Evolutionary conservation across 2,888 invertebrate genomes (phyloP).

Genomic region (Stenodema calcarata): DNA sequence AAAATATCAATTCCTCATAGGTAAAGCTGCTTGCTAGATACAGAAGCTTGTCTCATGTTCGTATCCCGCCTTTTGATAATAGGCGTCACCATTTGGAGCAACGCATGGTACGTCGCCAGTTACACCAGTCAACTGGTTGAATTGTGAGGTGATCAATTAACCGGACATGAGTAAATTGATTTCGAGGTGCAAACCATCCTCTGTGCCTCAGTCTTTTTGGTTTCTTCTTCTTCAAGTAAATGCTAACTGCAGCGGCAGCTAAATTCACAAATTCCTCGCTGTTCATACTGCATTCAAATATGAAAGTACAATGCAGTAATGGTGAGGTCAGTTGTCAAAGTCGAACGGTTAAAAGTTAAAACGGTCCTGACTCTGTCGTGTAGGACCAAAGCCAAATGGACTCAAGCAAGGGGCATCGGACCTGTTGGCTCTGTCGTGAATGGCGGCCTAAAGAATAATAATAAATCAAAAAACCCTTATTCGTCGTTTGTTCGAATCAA

Average conservation of each 20-base stretch:
- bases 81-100: slow-evolving; percentile 56
- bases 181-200: slow-evolving; percentile 21
- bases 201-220: not conserved
- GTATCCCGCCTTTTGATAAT: slow-evolving; percentile 56
- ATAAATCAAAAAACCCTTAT: no score
- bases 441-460: no score
- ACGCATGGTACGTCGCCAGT: slow-evolving; percentile 55
- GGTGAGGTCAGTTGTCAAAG: not conserved
- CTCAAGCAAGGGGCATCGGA: no score
- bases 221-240: slow-evolving; percentile 11
- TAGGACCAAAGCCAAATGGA: no score
- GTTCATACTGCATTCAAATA: not conserved
- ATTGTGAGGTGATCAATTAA: slow-evolving; percentile 36
- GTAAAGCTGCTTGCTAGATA: not conserved
- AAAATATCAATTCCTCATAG: slow-evolving; percentile 1
- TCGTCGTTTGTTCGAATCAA: no score
- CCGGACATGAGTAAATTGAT: slow-evolving; percentile 29
- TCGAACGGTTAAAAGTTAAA: no score
- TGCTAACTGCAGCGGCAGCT: slow-evolving; percentile 16
- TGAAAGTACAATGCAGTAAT: not conserved
- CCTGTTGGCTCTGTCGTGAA: no score
- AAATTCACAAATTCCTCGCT: not conserved
- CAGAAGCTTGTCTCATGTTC: slow-evolving; percentile 54
- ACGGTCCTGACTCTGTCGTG: no score
- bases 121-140: slow-evolving; percentile 56